Evolutionary conservation across 2,113 vertebrate genomes (phyloP).

Genomic region (Sardina pilchardus): DNA sequence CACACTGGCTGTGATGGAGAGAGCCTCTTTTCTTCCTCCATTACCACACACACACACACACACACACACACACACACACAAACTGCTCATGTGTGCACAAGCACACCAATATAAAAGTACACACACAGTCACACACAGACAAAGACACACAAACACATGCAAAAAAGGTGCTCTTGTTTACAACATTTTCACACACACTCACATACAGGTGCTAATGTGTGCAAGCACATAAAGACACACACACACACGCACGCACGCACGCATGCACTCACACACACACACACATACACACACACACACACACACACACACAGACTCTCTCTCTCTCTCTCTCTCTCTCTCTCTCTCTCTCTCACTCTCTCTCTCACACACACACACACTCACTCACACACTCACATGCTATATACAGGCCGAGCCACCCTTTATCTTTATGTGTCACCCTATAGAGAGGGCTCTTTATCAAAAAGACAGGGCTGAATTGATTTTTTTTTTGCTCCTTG

Average conservation of each 20-base stretch:
- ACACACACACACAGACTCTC: neutral
- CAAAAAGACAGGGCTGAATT: slow-evolving; percentile 17
- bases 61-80: neutral
- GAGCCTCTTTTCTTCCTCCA: neutral
- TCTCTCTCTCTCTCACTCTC: neutral
- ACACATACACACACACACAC: neutral
- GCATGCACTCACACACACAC: neutral
- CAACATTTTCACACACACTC: neutral
- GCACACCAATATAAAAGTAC: slow-evolving; percentile 12
- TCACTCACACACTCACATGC: neutral
- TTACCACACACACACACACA: neutral
- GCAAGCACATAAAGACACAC: neutral
- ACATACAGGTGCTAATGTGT: neutral
- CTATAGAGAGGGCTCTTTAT: neutral
- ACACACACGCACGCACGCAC: neutral
- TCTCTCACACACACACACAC: neutral
- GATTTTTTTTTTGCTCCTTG: slow-evolving; percentile 15
- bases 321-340: no score
- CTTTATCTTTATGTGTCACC: slow-evolving; percentile 6
- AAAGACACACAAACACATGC: neutral
- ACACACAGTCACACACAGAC: neutral
- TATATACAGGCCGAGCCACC: neutral
- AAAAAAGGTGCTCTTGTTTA: neutral
- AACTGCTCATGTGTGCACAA: neutral
- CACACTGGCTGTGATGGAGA: neutral